A percentile compares a stretch with the other conserved stretches of the same genome.
These are phyloP conservation scores for silkworm (Bombyx mori) DNA, from an alignment of 1,140 invertebrate species.

Conservation along the genomic window ASM3026992v2 NC_085107.1:408501-409000, in stretches of 20 bases:
- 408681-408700: constrained; percentile 17
- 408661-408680: constrained; percentile 10
- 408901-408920: no score
- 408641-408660: constrained; percentile 18
- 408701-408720: neutral
- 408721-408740: no score
- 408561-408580: constrained; percentile 2
- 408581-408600: constrained; percentile 10
- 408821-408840: no score
- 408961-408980: neutral
- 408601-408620: constrained; percentile 14
- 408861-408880: no score
- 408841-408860: no score
- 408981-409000: neutral
- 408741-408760: no score
- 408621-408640: constrained; percentile 19
- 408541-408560: constrained; percentile 3
- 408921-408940: neutral
- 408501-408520: neutral
- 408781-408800: no score
- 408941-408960: neutral
- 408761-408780: no score
- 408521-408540: constrained; percentile 7
- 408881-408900: no score
- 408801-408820: no score